Evolutionary conservation across 2,113 vertebrate species (phyloP).

Genomic region (Sinocyclocheilus grahami): DNA sequence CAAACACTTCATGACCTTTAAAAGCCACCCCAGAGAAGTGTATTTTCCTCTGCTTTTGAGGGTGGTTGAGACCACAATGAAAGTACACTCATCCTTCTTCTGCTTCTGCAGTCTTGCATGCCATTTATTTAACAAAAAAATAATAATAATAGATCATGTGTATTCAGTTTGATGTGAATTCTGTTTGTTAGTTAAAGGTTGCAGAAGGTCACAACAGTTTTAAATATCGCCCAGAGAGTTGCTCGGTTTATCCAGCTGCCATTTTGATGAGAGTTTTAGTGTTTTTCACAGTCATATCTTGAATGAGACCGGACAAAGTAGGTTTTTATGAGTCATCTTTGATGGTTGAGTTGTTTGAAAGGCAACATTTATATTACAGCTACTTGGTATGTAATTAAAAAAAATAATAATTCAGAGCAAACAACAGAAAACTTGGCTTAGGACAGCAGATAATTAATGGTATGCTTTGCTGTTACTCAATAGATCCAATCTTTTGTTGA

Average conservation of each 20-base stretch:
- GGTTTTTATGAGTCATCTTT: not conserved
- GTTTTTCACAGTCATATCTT: not conserved
- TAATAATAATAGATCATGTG: constrained; percentile 1
- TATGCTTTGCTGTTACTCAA: not conserved
- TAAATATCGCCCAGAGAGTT: not conserved
- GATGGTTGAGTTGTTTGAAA: not conserved
- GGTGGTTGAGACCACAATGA: not conserved
- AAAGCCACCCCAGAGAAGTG: constrained; percentile 1
- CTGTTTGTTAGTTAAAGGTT: constrained; percentile 12
- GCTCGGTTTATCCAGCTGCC: not conserved
- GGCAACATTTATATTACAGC: not conserved
- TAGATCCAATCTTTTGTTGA: not conserved
- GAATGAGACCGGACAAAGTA: not conserved
- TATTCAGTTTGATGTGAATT: not conserved
- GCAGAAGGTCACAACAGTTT: not conserved
- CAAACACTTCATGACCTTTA: constrained; percentile 47
- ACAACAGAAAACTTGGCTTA: not conserved
- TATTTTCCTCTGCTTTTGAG: constrained; percentile 41
- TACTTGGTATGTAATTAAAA: not conserved
- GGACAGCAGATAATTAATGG: not conserved
- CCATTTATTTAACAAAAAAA: not conserved
- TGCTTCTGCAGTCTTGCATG: not conserved
- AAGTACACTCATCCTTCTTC: not conserved
- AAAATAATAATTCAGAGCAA: not conserved
- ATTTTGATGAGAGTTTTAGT: not conserved